Evolutionary conservation across 2,797 vertebrate species (phyloP), one percentile per base, ranked within the genome.

Genomic region (Parauchenoglanis punctatus): DNA sequence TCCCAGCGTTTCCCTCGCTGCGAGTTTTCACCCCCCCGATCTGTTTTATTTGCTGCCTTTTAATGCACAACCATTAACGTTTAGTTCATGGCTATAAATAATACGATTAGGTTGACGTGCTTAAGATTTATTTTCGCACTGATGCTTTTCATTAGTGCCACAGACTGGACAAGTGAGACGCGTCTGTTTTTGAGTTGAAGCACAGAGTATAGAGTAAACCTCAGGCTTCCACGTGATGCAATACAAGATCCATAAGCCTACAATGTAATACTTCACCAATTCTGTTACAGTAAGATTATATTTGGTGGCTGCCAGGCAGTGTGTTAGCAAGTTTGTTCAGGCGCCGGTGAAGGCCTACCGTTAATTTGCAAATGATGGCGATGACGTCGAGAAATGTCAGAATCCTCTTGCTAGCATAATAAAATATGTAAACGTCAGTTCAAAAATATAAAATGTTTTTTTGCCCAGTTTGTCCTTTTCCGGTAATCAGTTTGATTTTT

Each of bases 11-110:
- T 40, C 40, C 40, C 40, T 40, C 40, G 3, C 40, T 40, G 40
- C 40, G 40, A 4, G 40, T 40, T 40, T 40, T 40, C 40, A 40
- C 40, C 40, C 40, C 40, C 40, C 20, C 0, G 28, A 68, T 12
- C 40, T 7, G 31, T 70, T 40, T 70, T 20, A 35, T 68, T 40
- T 70, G 35, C 13, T 35, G 67, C 5, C 15, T 35, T 68, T 68
- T 68, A 68, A 35, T 68, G 15, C 31, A 35, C 17, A 68, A 35
- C 28, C 3, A 11, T 25, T 63, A 10, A 63, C 10, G 25, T 25
- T 63, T 63, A 63, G 59, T n/a, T 63, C 61, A 68, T 68, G 67
- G 15, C 67, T 68, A 7, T 68, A 68, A 68, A 68, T 68, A 68
- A 17, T 28, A 35, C 31, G 35, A 17, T 68, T 3, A 68, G n/a